phyloP scores from a whole-genome alignment of 2,113 vertebrate species.

The Triplophysa tibetana region DNA sequence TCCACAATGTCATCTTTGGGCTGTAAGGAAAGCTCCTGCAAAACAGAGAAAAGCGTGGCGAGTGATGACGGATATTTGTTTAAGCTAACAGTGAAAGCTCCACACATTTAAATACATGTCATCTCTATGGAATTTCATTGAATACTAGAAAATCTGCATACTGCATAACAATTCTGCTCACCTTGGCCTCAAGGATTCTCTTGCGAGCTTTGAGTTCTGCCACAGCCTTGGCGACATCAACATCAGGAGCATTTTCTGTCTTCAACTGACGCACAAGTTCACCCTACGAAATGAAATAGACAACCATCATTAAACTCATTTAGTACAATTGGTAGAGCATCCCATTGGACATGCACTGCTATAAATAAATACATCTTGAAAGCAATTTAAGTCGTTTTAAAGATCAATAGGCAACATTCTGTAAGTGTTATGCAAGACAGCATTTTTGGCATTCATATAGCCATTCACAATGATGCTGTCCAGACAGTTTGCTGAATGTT shows the following conservation, averaged over 20 bases:
- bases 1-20: slow-evolving; percentile 96
- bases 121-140: neutral
- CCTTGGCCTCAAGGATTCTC: slow-evolving; percentile 89
- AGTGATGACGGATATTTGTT: neutral
- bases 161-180: slow-evolving; percentile 55
- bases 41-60: neutral
- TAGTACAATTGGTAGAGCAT: no score
- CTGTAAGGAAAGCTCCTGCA: slow-evolving; percentile 90
- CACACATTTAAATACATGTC: neutral
- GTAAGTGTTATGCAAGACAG: no score
- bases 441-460: no score
- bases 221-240: slow-evolving; percentile 91
- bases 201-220: slow-evolving; percentile 94
- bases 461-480: no score
- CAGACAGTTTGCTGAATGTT: no score
- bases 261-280: slow-evolving; percentile 93
- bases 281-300: slow-evolving; percentile 72
- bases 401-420: no score
- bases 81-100: neutral
- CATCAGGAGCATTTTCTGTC: slow-evolving; percentile 86
- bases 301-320: no score
- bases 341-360: no score
- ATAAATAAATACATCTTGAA: no score
- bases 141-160: neutral
- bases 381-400: no score